Percentiles rank a stretch among this genome's conserved stretches.
These are phyloP conservation scores for Motacilla alba DNA, from an alignment of 2,113 vertebrate genomes.

Conservation along the genomic window DNA sequence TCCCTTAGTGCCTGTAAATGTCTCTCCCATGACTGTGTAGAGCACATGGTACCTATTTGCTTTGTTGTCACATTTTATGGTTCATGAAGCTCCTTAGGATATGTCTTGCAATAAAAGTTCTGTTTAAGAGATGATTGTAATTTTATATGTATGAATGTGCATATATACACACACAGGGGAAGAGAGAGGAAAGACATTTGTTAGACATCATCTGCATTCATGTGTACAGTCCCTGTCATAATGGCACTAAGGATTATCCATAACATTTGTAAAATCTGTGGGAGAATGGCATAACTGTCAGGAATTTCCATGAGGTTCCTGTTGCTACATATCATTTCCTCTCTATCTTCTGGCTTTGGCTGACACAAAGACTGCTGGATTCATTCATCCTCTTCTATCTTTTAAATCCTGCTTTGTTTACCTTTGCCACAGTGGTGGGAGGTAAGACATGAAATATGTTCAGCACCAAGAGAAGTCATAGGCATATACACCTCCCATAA, in stretches of 20 bases:
- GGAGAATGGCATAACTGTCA: slow-evolving; percentile 24
- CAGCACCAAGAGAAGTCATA: not conserved
- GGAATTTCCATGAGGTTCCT: slow-evolving; percentile 14
- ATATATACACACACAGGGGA: not conserved
- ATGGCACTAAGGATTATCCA: not conserved
- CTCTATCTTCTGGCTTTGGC: not conserved
- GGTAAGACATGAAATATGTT: slow-evolving; percentile 2
- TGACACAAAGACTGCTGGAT: not conserved
- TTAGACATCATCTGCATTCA: not conserved
- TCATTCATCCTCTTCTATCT: not conserved
- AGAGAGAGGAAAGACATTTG: not conserved
- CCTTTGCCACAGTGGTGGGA: not conserved
- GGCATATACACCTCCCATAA: not conserved
- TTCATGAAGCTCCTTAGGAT: slow-evolving; percentile 21
- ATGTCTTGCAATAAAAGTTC: slow-evolving; percentile 15
- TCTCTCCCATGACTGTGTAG: not conserved
- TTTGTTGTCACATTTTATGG: slow-evolving; percentile 53
- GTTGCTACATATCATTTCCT: not conserved
- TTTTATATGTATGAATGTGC: not conserved
- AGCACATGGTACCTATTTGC: slow-evolving; percentile 47
- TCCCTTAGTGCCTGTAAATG: slow-evolving; percentile 13
- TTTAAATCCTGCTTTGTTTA: slow-evolving; percentile 3
- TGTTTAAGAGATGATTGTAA: slow-evolving; percentile 14
- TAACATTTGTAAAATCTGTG: slow-evolving; percentile 8
- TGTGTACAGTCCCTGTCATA: not conserved